Base-by-base conservation (phyloP, 2,797 vertebrate species). In the Megalops cyprinoides region DNA sequence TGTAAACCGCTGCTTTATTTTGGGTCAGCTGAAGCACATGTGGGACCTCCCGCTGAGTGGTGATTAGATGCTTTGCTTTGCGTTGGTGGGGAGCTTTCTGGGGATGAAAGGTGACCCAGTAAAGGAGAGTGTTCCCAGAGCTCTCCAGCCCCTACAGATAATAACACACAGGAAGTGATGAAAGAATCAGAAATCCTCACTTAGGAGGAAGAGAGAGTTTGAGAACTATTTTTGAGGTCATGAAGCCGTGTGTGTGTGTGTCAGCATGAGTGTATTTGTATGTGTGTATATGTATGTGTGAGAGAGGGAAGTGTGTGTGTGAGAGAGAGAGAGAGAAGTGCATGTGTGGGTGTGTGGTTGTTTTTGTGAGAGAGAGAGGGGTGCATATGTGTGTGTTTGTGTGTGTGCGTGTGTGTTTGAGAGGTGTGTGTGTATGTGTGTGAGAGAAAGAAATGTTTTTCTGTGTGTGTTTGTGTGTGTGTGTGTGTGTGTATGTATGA, bases 81-180 rank as follows among this genome's bases (percentile, higher is more conserved):
- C 18, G 65, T n/a, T 76, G 60, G 79, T 69, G 51, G 69, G 65
- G 49, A 83, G 73, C 44, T 84, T 82, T n/a, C 80, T 39, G 10
- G 60, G 60, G 80, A 89, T 88, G 80, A 90, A 89, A 86, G 76
- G 85, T 80, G 85, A 86, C 85, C 89, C 81, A 81, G 74, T 78
- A 83, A 86, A 60, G 75, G 58, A 86, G 58, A 87, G 83, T 79
- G 83, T 85, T 88, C 83, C 81, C 84, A 78, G 80, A 85, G 83
- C 67, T 55, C 78, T 87, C 84, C 73, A 78, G 69, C 86, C 86
- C 79, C 84, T 80, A 80, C 37, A 60, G 80, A 86, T 83, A 80
- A 81, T 82, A 84, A 73, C 53, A 53, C 77, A 79, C 78, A 85
- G 86, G 86, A 89, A 84, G 71, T 84, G 82, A 84, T 86, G 82